These are phyloP conservation scores for Pseudochromis fuscus DNA, from an alignment of 2,797 vertebrate species.

Conservation along the genomic window DNA sequence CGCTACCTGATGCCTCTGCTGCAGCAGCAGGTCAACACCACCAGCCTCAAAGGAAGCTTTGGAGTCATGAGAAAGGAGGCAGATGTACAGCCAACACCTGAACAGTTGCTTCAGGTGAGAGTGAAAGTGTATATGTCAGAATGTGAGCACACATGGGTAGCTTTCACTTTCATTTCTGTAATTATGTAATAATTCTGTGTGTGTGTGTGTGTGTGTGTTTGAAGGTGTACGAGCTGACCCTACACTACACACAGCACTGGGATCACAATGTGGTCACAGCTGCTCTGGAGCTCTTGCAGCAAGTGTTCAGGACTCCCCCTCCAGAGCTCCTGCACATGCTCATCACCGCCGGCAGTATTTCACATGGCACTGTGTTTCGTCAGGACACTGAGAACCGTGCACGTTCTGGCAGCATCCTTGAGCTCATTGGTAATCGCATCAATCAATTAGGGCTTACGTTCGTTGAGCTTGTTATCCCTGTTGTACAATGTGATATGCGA, in stretches of 20 bases:
- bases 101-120: slow-evolving; percentile 92
- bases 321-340: slow-evolving; percentile 92
- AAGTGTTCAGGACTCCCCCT: slow-evolving; percentile 92
- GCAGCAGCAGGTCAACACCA: slow-evolving; percentile 95
- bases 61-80: slow-evolving; percentile 95
- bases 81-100: slow-evolving; percentile 92
- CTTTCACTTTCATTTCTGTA: background rate
- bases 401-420: slow-evolving; percentile 93
- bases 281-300: slow-evolving; percentile 94
- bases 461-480: background rate
- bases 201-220: slow-evolving; percentile 1
- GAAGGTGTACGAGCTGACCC: slow-evolving; percentile 95
- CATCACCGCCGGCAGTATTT: slow-evolving; percentile 87
- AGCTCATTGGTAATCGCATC: slow-evolving; percentile 90
- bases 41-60: slow-evolving; percentile 97
- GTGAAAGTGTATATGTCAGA: background rate
- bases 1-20: slow-evolving; percentile 96
- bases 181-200: background rate
- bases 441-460: background rate
- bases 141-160: too few relatives aligned
- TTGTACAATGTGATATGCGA: background rate
- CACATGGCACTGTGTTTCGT: slow-evolving; percentile 84
- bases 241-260: slow-evolving; percentile 94
- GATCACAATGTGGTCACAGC: slow-evolving; percentile 98
- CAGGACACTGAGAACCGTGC: slow-evolving; percentile 86